Evolutionary conservation across 1,140 invertebrate species (phyloP).

Genomic region (Platyscapa corneri): DNA sequence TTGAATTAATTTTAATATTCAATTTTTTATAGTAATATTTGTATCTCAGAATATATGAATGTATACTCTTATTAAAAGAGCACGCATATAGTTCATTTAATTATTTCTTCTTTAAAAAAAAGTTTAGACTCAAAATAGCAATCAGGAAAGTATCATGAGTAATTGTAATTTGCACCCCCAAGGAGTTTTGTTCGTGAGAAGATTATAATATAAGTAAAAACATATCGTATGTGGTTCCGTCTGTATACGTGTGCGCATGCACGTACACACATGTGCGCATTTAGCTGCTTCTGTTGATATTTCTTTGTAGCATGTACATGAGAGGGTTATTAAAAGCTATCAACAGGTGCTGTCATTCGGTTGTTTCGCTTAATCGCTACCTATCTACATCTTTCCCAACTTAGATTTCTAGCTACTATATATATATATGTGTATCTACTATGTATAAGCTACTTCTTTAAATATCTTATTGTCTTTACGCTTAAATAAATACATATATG

Average conservation of each 20-base stretch:
- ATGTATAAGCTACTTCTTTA: not conserved
- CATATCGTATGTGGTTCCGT: not conserved
- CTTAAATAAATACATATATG: too few species aligned
- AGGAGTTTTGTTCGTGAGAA: not conserved
- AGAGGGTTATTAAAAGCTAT: slow-evolving; percentile 54
- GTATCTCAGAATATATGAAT: not conserved
- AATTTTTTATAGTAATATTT: not conserved
- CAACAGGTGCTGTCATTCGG: slow-evolving; percentile 65
- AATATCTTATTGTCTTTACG: not conserved
- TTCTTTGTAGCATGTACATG: not conserved
- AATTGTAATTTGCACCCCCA: not conserved
- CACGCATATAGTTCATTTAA: not conserved
- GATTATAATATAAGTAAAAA: not conserved
- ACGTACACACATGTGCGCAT: not conserved
- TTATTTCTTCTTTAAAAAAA: not conserved
- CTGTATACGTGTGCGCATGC: not conserved
- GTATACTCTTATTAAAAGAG: not conserved
- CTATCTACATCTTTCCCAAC: slow-evolving; percentile 55
- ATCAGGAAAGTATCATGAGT: not conserved
- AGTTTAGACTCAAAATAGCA: not conserved
- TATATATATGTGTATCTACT: too few species aligned
- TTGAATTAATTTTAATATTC: too few species aligned
- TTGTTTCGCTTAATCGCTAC: slow-evolving; percentile 65
- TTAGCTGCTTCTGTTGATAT: not conserved
- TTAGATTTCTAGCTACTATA: slow-evolving; percentile 8